A percentile compares a stretch with the other conserved stretches of the same genome.
Conservation (phyloP, 2,113 vertebrate species). For the Chauna torquata region DNA sequence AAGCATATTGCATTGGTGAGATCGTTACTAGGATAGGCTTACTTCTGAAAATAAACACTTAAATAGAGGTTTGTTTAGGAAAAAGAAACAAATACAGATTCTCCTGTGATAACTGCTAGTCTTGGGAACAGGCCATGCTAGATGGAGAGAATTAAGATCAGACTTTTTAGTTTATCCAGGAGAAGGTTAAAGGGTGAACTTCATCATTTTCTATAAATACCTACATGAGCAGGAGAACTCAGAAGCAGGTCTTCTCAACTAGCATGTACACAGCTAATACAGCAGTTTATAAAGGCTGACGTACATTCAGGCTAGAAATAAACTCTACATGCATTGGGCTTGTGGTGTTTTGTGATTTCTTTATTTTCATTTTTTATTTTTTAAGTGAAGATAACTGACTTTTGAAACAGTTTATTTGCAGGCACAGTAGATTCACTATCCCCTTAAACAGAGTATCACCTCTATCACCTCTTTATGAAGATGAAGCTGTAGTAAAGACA, state of each 20-base stretch:
- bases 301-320: background rate
- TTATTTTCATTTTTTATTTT: background rate
- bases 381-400: background rate
- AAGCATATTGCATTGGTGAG: background rate
- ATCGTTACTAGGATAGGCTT: background rate
- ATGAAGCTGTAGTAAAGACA: background rate
- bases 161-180: background rate
- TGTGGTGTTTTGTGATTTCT: background rate
- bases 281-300: background rate
- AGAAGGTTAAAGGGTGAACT: background rate
- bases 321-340: background rate
- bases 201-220: background rate
- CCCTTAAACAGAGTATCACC: background rate
- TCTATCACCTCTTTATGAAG: background rate
- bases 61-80: background rate
- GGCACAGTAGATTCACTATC: background rate
- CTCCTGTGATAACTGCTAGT: background rate
- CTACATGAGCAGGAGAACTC: background rate
- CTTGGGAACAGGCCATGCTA: background rate
- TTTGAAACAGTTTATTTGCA: background rate
- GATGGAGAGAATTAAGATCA: background rate
- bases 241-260: background rate
- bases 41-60: background rate
- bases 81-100: background rate
- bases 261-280: background rate